Evolutionary conservation across 2,113 vertebrate genomes (phyloP).

Genomic region (Calyptomena viridis): DNA sequence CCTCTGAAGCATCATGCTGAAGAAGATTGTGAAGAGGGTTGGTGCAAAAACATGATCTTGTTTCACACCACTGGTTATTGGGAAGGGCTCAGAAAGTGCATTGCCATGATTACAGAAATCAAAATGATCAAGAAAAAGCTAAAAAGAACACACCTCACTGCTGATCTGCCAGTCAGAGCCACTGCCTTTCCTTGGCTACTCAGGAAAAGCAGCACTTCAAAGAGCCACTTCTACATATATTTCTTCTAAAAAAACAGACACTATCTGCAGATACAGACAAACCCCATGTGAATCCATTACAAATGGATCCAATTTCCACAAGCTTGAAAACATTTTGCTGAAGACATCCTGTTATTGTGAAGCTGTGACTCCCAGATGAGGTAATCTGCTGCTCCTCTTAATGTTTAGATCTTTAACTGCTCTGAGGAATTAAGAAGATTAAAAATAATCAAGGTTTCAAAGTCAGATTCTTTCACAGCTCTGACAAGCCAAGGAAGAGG

Average conservation of each 20-base stretch:
- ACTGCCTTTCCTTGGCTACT: neutral
- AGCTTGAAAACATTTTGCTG: neutral
- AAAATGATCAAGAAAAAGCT: too few species aligned
- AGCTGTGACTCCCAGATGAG: neutral
- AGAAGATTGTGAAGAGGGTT: too few species aligned
- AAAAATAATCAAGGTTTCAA: neutral
- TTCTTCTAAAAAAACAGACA: neutral
- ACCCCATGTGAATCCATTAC: neutral
- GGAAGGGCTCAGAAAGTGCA: too few species aligned
- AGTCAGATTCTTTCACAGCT: neutral
- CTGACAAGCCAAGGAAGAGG: neutral
- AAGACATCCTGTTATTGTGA: neutral
- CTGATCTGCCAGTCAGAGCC: neutral
- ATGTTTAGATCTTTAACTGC: neutral
- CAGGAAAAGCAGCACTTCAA: neutral
- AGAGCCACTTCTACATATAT: neutral
- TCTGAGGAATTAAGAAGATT: neutral
- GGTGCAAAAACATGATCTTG: too few species aligned
- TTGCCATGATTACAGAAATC: too few species aligned
- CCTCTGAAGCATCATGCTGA: too few species aligned
- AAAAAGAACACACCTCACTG: neutral
- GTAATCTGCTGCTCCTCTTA: neutral
- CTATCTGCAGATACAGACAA: neutral
- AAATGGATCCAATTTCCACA: neutral
- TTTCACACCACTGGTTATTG: too few species aligned